Evolutionary conservation across 2,888 invertebrate genomes (phyloP), one percentile per base, ranked within the genome.

Genomic region (Encarsia formosa): DNA sequence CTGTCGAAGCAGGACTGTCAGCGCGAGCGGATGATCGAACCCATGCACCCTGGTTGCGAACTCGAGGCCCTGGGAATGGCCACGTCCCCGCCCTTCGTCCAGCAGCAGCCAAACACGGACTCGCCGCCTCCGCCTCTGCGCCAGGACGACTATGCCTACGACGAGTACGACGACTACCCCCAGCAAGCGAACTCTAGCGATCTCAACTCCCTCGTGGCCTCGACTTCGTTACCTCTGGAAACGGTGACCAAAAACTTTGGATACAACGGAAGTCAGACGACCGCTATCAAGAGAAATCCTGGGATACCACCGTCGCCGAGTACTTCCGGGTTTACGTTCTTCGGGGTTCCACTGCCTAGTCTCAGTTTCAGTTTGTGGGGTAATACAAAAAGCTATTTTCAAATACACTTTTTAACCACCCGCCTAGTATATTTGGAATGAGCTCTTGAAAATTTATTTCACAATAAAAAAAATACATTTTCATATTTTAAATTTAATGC

Each of bases 161-260:
- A 89, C 63, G 89, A 90, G 60, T 90, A 88, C 67, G 80, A 87
- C 1, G 90, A 90, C 68, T 87, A 87, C 69, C 84, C 85, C 6
- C 82, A 83, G 48, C 84, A 49, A 13, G n/a, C 4, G n/a, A 84
- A 83, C 59, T 80, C 80, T 31, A 67, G 78, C 48, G 49, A 52
- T 4, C n/a, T n/a, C n/a, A n/a, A n/a, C n/a, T n/a, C 53, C 20
- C n/a, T 26, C 38, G 8, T 48, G 50, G 42, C 19, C 31, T 32
- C 15, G 34, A n/a, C n/a, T n/a, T n/a, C n/a, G n/a, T n/a, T n/a
- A n/a, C n/a, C n/a, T n/a, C n/a, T n/a, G 53, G 3, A 18, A 56
- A 5, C 49, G 49, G 34, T 52, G 1, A 45, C 56, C 2, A 49
- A 51, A 19, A 49, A 24, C 15, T 18, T 24, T 1, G 4, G 9